A percentile compares a stretch with the other conserved stretches of the same genome.
These are phyloP conservation scores for Ormyrus labotus DNA, from an alignment of 2,888 invertebrate genomes.

Conservation along the genomic window DNA sequence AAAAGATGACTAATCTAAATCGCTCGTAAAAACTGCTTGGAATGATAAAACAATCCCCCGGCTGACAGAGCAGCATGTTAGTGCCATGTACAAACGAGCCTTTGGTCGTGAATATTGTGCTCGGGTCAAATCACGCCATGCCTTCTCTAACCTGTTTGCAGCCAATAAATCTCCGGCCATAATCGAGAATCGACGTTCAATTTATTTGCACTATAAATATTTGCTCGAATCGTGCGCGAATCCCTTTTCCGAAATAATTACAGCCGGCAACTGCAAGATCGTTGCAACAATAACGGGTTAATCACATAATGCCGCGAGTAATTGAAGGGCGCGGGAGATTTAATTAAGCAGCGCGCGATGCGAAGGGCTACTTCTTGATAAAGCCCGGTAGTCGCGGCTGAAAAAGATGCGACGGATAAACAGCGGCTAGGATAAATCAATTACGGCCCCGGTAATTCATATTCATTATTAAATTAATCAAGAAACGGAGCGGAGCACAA, in stretches of 20 bases:
- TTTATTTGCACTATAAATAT: constrained; percentile 22
- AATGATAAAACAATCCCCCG: constrained; percentile 20
- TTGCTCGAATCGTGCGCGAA: not conserved
- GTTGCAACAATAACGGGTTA: constrained; percentile 2
- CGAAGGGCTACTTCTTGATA: not conserved
- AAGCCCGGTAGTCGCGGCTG: constrained; percentile 13
- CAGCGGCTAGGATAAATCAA: constrained; percentile 37
- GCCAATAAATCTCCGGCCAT: constrained; percentile 10
- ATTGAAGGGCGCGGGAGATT: constrained; percentile 31
- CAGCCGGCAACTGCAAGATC: not conserved
- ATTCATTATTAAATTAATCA: constrained; percentile 56
- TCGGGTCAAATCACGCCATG: constrained; percentile 19
- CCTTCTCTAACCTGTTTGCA: constrained; percentile 30
- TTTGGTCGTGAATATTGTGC: constrained; percentile 29
- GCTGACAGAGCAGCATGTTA: not conserved
- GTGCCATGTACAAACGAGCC: constrained; percentile 15
- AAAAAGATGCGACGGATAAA: constrained; percentile 23
- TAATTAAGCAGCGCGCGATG: constrained; percentile 17
- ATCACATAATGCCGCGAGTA: constrained; percentile 21
- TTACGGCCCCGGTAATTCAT: constrained; percentile 31
- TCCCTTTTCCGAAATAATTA: too few species aligned
- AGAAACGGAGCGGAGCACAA: constrained; percentile 38
- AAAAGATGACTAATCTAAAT: too few species aligned
- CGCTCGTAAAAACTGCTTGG: too few species aligned
- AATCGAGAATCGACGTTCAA: constrained; percentile 21